phyloP scores from a whole-genome alignment of 2,113 vertebrate genomes.

The Zapornia atra region DNA sequence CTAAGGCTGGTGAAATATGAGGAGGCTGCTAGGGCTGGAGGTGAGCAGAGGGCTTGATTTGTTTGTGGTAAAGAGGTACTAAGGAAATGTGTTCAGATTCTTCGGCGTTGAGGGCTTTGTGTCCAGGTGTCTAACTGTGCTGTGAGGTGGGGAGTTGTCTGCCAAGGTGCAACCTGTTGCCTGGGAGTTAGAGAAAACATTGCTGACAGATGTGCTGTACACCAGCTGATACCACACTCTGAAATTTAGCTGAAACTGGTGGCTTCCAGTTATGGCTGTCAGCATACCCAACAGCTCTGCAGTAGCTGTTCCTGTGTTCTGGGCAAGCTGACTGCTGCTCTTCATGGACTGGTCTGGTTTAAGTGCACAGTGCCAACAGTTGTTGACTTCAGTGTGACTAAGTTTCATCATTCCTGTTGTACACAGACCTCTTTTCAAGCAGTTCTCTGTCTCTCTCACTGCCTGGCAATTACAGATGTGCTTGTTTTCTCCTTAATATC shows the following conservation, averaged over 20 bases:
- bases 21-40: neutral
- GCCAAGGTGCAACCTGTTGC: neutral
- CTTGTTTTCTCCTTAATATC: neutral
- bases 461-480: neutral
- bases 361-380: neutral
- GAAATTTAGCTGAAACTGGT: neutral
- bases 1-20: neutral
- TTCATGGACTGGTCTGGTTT: neutral
- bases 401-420: conserved; percentile 1
- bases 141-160: neutral
- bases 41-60: neutral
- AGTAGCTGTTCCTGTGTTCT: neutral
- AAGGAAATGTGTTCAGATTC: neutral
- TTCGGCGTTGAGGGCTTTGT: neutral
- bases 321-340: neutral
- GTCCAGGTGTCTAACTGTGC: neutral
- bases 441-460: neutral
- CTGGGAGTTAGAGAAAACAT: neutral
- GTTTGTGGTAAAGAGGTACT: neutral
- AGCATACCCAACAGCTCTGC: neutral
- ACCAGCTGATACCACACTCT: neutral
- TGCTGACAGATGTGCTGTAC: neutral
- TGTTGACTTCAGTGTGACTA: neutral
- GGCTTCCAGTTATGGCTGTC: neutral
- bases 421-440: conserved; percentile 4